Evolutionary conservation across 2,113 vertebrate genomes (phyloP), one percentile per base, ranked within the genome.

Genomic region (Solea solea): DNA sequence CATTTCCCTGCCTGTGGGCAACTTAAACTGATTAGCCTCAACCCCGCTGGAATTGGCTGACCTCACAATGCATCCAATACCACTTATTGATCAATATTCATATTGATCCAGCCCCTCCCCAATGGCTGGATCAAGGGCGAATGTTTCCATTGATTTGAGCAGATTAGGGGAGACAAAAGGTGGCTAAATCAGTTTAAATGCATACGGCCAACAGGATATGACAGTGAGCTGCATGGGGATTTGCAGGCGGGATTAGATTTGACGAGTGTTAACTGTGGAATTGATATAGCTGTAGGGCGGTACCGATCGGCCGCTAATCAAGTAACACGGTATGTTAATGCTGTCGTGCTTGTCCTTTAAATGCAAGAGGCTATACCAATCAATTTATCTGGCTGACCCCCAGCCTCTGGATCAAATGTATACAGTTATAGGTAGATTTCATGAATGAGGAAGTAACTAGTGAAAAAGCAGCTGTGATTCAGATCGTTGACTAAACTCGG

Each of bases 1-100:
- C 69, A 74, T 86, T 89, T 88, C 72, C 80, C 83, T 78, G 87
- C 86, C 87, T 80, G 73, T 73, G 80, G 81, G 72, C 68, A 81
- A 88, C 83, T 81, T 92, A 92, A 93, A 87, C 91, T 85, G 91
- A 93, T 94, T 94, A 94, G 87, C 89, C 83, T 84, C 87, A 68
- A 90, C 86, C 86, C 76, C 62, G 69, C 77, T 46, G 83, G 74
- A 80, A 69, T 69, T 61, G 72, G 70, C 80, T 88, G 90, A 90
- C 90, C 90, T 90, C 88, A 83, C 72, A 69, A 80, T 42, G 72
- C 87, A 92, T 92, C 76, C 88, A 83, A 86, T 88, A 91, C 84
- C 87, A 86, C 90, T 92, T 91, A 92, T 90, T 88, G 91, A 94
- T 93, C 88, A 88, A 92, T 92, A 91, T 90, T 83, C 61, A 60